Percentiles rank a stretch among this genome's conserved stretches.
These are phyloP conservation scores for Rostratula benghalensis DNA, from an alignment of 2,113 vertebrate genomes.

Conservation along the genomic window DNA sequence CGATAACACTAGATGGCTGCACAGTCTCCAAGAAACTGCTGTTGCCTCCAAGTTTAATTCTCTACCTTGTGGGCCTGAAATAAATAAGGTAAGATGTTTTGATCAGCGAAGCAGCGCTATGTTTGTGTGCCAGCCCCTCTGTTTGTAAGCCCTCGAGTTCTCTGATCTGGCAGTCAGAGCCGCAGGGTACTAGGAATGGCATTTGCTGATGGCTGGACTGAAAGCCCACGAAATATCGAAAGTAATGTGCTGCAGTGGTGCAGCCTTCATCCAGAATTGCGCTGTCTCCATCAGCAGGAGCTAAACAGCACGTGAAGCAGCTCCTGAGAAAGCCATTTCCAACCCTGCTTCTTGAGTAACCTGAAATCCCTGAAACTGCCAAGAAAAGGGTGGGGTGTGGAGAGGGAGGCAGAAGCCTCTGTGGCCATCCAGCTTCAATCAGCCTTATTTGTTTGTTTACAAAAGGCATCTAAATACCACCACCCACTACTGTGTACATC, in stretches of 20 bases:
- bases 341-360: neutral
- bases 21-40: neutral
- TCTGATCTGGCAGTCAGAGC: neutral
- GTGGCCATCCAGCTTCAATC: neutral
- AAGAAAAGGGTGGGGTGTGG: neutral
- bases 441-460: neutral
- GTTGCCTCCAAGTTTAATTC: neutral
- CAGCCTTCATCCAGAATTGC: neutral
- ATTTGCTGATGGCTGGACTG: neutral
- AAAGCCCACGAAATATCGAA: neutral
- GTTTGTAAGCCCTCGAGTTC: neutral
- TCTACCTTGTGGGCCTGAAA: neutral
- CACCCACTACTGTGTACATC: neutral
- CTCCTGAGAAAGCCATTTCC: neutral
- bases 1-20: constrained; percentile 39
- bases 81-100: neutral
- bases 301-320: neutral
- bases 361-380: neutral
- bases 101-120: neutral
- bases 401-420: neutral
- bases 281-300: neutral
- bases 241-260: neutral
- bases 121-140: neutral
- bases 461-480: neutral
- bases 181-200: neutral